phyloP scores from a whole-genome alignment of 2,888 invertebrate genomes.

The Epinotia demarniana region DNA sequence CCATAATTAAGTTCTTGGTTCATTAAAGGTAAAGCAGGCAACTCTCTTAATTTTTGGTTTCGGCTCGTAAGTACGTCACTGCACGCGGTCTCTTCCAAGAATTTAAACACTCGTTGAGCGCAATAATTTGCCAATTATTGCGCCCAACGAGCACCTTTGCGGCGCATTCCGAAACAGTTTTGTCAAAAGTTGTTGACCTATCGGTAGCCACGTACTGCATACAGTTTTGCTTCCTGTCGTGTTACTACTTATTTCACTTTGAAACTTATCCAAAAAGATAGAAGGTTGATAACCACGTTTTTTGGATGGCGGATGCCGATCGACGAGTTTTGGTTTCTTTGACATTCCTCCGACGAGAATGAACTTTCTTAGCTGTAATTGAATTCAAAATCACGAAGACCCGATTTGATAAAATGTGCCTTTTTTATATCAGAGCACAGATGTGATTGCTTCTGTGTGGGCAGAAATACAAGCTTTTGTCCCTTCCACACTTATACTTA shows the following conservation, averaged over 20 bases:
- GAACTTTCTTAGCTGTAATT: constrained; percentile 25
- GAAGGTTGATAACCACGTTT: background rate
- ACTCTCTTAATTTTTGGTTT: no score
- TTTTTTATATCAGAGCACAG: constrained; percentile 4
- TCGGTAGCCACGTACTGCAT: constrained; percentile 25
- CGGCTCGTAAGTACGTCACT: background rate
- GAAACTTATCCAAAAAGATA: background rate
- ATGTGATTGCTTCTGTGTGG: background rate
- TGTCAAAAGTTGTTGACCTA: constrained; percentile 43
- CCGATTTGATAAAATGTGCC: constrained; percentile 3
- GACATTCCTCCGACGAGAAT: constrained; percentile 24
- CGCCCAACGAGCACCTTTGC: constrained; percentile 35
- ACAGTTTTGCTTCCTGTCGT: background rate
- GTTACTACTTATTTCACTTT: background rate
- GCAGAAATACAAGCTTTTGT: background rate
- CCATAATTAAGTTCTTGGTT: no score
- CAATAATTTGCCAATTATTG: constrained; percentile 42
- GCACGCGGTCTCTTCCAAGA: constrained; percentile 22
- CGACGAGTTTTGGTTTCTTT: constrained; percentile 28
- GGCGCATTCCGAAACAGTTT: constrained; percentile 40
- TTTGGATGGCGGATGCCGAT: background rate
- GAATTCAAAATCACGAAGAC: constrained; percentile 12
- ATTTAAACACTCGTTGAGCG: constrained; percentile 22
- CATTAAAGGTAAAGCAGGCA: no score
- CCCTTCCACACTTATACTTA: no score